These are phyloP conservation scores for Epinotia ramella DNA, from an alignment of 2,888 invertebrate species.

Conservation along the genomic window DNA sequence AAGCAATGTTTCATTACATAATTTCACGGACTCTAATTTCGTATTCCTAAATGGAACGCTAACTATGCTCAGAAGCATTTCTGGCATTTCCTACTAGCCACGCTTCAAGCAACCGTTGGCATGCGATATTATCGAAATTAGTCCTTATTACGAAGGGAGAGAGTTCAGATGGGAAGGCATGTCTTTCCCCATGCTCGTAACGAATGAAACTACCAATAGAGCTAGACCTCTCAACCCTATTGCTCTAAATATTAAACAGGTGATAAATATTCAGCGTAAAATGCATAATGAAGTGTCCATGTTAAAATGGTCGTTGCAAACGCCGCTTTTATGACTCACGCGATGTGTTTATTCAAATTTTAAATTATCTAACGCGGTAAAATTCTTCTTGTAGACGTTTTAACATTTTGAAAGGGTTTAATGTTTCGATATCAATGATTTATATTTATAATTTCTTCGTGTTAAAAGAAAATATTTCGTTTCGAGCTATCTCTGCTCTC, in stretches of 20 bases:
- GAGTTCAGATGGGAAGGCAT: background rate
- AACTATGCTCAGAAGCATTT: conserved; percentile 42
- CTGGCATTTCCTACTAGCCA: conserved; percentile 40
- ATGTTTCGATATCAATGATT: conserved; percentile 13
- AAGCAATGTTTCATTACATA: conserved; percentile 25
- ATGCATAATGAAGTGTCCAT: conserved; percentile 37
- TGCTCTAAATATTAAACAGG: conserved; percentile 38
- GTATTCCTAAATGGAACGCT: conserved; percentile 42
- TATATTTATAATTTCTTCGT: background rate
- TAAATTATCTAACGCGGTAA: conserved; percentile 10
- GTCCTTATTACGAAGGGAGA: conserved; percentile 1
- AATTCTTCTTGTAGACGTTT: conserved; percentile 6
- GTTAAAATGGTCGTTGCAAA: conserved; percentile 34
- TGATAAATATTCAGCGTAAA: conserved; percentile 42
- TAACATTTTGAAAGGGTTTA: background rate
- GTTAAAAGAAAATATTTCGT: background rate
- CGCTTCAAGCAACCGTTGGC: background rate
- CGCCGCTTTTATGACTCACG: conserved; percentile 23
- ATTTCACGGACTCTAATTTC: conserved; percentile 38
- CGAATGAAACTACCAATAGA: conserved; percentile 35
- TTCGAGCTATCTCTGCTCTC: background rate
- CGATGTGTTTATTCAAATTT: conserved; percentile 29
- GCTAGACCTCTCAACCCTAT: conserved; percentile 38
- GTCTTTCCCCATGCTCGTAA: conserved; percentile 10
- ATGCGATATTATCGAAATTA: background rate